Conservation (phyloP, 1,140 invertebrate genomes). For the Araneus ventricosus region DNA sequence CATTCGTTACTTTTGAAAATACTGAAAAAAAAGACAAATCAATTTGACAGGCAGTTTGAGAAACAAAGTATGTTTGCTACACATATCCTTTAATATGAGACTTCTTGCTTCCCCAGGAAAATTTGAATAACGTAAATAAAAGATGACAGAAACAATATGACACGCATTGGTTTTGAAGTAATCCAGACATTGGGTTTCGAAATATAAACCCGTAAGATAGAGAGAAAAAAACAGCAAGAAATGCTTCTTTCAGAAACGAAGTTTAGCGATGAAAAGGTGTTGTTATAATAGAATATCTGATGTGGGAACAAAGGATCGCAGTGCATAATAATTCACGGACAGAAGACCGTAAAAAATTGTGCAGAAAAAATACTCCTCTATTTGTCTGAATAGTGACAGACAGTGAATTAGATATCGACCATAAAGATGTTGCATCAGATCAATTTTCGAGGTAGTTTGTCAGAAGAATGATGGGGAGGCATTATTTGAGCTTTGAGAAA, state of each 20-base stretch:
- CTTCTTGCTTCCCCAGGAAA: background rate
- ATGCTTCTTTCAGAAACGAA: background rate
- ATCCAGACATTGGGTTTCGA: background rate
- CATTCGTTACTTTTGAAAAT: background rate
- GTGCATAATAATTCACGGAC: background rate
- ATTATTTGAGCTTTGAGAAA: background rate
- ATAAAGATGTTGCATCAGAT: background rate
- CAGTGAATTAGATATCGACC: background rate
- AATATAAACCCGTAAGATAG: background rate
- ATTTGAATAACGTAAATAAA: conserved; percentile 2
- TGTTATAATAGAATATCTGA: background rate
- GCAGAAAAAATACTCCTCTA: background rate
- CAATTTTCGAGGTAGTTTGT: conserved; percentile 4
- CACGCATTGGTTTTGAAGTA: background rate
- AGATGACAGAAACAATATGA: background rate
- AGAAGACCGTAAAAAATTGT: background rate
- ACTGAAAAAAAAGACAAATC: background rate
- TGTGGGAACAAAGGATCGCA: background rate
- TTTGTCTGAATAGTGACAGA: background rate
- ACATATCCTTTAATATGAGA: background rate
- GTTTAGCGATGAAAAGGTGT: background rate
- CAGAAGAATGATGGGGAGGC: background rate
- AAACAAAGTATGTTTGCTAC: background rate
- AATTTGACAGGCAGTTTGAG: background rate
- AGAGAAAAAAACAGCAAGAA: background rate